Evolutionary conservation across 2,113 vertebrate genomes (phyloP).

Genomic region (Passer montanus): DNA sequence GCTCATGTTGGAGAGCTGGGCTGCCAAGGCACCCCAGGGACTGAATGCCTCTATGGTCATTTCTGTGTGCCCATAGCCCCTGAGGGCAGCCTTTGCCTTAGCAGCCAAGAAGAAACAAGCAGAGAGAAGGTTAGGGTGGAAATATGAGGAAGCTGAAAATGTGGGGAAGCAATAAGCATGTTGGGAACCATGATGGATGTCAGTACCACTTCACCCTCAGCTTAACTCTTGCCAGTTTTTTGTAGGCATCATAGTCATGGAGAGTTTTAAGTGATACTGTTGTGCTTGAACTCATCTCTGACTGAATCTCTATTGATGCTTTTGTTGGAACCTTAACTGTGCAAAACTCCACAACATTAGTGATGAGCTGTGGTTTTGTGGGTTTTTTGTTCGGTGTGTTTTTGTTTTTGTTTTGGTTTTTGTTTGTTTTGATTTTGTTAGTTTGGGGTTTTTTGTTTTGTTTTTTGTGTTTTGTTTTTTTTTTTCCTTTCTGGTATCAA

Average conservation of each 20-base stretch:
- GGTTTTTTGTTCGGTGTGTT: background rate
- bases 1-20: background rate
- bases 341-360: background rate
- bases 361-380: background rate
- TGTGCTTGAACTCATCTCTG: background rate
- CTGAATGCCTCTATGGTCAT: background rate
- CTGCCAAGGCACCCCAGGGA: background rate
- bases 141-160: background rate
- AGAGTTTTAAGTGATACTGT: background rate
- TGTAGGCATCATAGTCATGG: background rate
- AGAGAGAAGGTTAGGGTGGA: background rate
- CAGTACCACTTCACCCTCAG: background rate
- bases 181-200: background rate
- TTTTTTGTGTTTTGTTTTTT: background rate
- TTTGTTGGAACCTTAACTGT: background rate
- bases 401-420: background rate
- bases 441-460: background rate
- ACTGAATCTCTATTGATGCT: background rate
- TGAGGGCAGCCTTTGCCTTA: accelerated
- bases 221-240: background rate
- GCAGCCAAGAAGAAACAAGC: background rate
- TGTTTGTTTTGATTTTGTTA: background rate
- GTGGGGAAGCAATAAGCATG: background rate
- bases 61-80: background rate
- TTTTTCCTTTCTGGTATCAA: background rate